A percentile compares a stretch with the other conserved stretches of the same genome.
Evolutionary conservation across 2,888 invertebrate species (phyloP).

Genomic region (Eurytoma californica): DNA sequence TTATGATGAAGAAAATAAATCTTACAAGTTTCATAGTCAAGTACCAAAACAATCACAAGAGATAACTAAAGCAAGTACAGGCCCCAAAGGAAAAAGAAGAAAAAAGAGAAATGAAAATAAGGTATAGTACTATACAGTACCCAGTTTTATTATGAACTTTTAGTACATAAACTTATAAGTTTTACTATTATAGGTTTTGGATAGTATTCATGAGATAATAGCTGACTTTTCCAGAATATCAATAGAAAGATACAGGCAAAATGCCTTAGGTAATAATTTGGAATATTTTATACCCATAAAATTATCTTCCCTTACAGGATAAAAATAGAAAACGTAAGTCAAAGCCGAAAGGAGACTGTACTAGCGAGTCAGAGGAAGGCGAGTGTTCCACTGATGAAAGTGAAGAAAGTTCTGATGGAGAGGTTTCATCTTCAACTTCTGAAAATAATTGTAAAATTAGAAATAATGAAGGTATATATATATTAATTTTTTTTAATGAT

Average conservation of each 20-base stretch:
- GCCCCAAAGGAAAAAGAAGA: slow-evolving; percentile 35
- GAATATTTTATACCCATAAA: slow-evolving; percentile 61
- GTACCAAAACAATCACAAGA: slow-evolving; percentile 75
- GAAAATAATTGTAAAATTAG: slow-evolving; percentile 67
- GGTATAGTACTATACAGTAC: slow-evolving; percentile 53
- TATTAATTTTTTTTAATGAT: slow-evolving; percentile 55
- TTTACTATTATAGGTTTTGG: slow-evolving; percentile 67
- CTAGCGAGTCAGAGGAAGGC: slow-evolving; percentile 79
- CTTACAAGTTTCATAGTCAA: slow-evolving; percentile 89
- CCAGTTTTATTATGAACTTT: not conserved
- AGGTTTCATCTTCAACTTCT: slow-evolving; percentile 60
- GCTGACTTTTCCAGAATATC: slow-evolving; percentile 69
- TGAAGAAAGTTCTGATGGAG: slow-evolving; percentile 63
- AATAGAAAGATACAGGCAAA: slow-evolving; percentile 68
- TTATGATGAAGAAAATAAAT: slow-evolving; percentile 85
- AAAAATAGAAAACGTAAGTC: slow-evolving; percentile 67
- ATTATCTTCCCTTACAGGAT: slow-evolving; percentile 70
- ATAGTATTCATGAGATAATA: slow-evolving; percentile 71
- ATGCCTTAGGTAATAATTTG: slow-evolving; percentile 68
- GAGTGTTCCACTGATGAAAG: slow-evolving; percentile 79
- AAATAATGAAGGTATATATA: slow-evolving; percentile 69
- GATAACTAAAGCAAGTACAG: not conserved
- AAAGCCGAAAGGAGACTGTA: slow-evolving; percentile 57
- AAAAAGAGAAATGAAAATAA: slow-evolving; percentile 60
- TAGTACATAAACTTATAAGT: slow-evolving; percentile 6